Percentiles rank a stretch among this genome's conserved stretches.
These are phyloP conservation scores for Meghimatium bilineatum DNA, from an alignment of 2,888 invertebrate species.

Conservation along the genomic window DNA sequence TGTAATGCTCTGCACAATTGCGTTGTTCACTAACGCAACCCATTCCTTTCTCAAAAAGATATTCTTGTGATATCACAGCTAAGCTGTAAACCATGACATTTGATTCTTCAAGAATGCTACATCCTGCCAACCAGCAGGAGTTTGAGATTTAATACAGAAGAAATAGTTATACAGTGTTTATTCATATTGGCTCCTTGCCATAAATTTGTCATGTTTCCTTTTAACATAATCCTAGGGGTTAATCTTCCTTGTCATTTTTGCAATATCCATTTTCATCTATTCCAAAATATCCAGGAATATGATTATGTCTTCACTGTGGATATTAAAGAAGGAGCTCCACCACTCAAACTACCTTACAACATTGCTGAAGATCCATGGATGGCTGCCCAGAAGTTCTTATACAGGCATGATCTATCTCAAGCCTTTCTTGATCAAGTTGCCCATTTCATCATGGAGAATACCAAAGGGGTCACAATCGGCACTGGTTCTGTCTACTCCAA, in stretches of 20 bases:
- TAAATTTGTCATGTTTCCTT: too few species aligned
- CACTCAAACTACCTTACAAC: slow-evolving; percentile 94
- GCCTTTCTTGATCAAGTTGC: slow-evolving; percentile 92
- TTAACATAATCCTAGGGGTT: too few species aligned
- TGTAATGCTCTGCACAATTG: too few species aligned
- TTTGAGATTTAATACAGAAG: too few species aligned
- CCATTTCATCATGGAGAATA: slow-evolving; percentile 92
- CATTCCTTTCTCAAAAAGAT: too few species aligned
- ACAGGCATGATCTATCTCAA: slow-evolving; percentile 89
- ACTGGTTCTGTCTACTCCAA: slow-evolving; percentile 65
- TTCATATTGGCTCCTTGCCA: too few species aligned
- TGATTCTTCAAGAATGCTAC: too few species aligned
- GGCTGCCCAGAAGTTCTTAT: slow-evolving; percentile 92
- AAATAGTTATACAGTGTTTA: too few species aligned
- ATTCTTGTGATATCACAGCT: too few species aligned
- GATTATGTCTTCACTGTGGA: slow-evolving; percentile 98
- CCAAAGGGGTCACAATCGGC: slow-evolving; percentile 79
- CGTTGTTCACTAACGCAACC: too few species aligned
- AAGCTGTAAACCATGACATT: too few species aligned
- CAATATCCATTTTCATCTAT: background rate
- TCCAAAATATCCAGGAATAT: slow-evolving; percentile 82
- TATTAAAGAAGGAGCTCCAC: slow-evolving; percentile 91
- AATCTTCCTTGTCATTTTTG: slow-evolving; percentile 11
- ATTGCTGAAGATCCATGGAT: slow-evolving; percentile 93
- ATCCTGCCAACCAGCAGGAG: too few species aligned